Evolutionary conservation across 1,140 invertebrate species (phyloP).

Genomic region (Tetraneura akinire): DNA sequence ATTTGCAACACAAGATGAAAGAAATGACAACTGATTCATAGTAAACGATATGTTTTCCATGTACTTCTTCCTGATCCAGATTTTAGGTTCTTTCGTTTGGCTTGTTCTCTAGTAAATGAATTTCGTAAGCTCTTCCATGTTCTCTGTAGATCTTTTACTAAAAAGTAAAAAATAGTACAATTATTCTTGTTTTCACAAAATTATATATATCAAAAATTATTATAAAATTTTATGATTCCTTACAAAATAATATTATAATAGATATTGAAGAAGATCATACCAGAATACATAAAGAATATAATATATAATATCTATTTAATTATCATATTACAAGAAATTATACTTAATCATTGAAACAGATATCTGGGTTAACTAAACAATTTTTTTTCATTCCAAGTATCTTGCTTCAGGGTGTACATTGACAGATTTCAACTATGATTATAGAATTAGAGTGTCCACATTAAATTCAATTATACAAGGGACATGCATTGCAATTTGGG

Average conservation of each 20-base stretch:
- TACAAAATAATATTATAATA: constrained; percentile 5
- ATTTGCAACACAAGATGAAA: constrained; percentile 13
- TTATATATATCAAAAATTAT: neutral
- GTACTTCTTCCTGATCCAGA: constrained; percentile 14
- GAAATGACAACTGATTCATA: constrained; percentile 36
- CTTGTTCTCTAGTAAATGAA: constrained; percentile 7
- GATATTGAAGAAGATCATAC: neutral
- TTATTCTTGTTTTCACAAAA: constrained; percentile 1
- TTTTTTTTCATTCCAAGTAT: constrained; percentile 53
- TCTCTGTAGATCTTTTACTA: constrained; percentile 6
- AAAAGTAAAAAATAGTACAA: constrained; percentile 10
- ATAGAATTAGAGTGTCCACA: constrained; percentile 54
- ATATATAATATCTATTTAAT: too few relatives aligned
- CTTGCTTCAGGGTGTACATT: constrained; percentile 54
- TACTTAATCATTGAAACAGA: too few relatives aligned
- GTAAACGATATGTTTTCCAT: constrained; percentile 24
- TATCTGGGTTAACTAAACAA: too few relatives aligned
- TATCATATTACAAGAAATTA: too few relatives aligned
- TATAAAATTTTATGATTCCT: neutral
- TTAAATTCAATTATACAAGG: constrained; percentile 54
- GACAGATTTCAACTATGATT: constrained; percentile 53
- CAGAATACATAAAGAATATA: too few relatives aligned
- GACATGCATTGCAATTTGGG: constrained; percentile 53
- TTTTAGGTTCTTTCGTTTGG: constrained; percentile 25
- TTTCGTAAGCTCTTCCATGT: constrained; percentile 30